phyloP scores from a whole-genome alignment of 2,888 invertebrate genomes.

The Nephrotoma flavescens region DNA sequence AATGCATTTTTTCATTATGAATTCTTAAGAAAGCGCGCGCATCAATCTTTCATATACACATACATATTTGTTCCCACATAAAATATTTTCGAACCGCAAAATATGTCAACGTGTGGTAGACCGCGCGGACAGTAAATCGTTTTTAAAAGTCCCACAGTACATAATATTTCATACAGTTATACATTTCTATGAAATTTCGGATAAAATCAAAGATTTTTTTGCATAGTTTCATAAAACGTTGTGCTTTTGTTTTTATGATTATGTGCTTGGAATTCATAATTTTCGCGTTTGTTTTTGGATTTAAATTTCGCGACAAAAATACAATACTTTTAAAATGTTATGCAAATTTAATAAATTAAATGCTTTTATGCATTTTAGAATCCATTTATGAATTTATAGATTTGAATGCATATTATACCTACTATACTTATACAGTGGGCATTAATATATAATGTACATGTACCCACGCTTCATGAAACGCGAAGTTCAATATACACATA shows the following conservation, averaged over 20 bases:
- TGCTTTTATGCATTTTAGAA: not conserved
- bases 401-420: not conserved
- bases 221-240: not conserved
- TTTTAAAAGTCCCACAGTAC: not conserved
- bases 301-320: not conserved
- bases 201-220: conserved; percentile 1
- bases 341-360: not conserved
- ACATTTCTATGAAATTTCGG: not conserved
- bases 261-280: not conserved
- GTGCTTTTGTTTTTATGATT: not conserved
- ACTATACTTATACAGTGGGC: not conserved
- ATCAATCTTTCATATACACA: too few relatives aligned
- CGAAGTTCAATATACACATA: not conserved
- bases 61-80: not conserved
- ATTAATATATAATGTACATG: not conserved
- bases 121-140: not conserved
- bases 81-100: not conserved
- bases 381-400: not conserved
- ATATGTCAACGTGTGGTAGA: not conserved
- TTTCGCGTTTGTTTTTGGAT: not conserved
- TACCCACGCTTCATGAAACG: not conserved
- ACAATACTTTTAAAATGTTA: not conserved
- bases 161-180: not conserved
- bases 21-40: not conserved
- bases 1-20: not conserved